Conservation (phyloP, 2,797 vertebrate species). For the Mycteria americana region DNA sequence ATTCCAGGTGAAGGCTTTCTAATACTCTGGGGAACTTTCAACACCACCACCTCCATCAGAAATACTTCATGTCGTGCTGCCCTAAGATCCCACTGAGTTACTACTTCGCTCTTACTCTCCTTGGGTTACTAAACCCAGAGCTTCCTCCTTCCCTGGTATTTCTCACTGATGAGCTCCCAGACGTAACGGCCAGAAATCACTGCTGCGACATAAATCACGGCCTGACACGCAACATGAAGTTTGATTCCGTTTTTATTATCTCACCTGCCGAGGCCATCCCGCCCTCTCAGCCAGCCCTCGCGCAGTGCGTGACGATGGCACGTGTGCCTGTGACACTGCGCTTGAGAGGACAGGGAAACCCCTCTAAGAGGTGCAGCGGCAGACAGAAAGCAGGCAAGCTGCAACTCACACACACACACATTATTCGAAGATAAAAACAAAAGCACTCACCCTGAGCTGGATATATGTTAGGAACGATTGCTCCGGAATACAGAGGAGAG, state of each 20-base stretch:
- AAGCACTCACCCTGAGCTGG: neutral
- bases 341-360: neutral
- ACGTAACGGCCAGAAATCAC: neutral
- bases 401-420: fast-evolving
- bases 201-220: too few species aligned
- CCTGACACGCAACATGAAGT: neutral
- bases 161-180: neutral
- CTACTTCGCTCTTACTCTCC: neutral
- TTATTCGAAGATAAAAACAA: neutral
- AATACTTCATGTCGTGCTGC: neutral
- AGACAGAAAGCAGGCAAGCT: neutral
- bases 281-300: neutral
- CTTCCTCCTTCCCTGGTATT: neutral
- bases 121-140: neutral
- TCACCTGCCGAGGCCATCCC: neutral
- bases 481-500: neutral
- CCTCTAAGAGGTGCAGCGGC: fast-evolving
- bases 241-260: neutral
- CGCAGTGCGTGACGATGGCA: fast-evolving
- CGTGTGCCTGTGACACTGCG: fast-evolving
- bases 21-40: neutral
- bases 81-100: neutral
- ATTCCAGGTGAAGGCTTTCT: neutral
- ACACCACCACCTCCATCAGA: neutral
- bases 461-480: neutral